These are phyloP conservation scores for Pangasianodon hypophthalmus DNA, from an alignment of 2,113 vertebrate species.

Conservation along the genomic window DNA sequence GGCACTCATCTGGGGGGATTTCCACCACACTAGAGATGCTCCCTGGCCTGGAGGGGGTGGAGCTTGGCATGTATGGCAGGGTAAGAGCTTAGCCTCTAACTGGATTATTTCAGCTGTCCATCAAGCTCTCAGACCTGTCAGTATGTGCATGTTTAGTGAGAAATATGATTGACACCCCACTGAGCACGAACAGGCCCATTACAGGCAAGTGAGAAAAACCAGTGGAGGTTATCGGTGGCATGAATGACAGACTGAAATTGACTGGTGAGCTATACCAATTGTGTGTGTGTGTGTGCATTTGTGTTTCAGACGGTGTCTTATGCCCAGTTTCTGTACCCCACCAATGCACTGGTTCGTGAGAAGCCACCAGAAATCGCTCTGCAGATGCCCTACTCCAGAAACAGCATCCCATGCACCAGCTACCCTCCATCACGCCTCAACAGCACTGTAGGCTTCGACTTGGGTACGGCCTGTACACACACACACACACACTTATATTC, in stretches of 20 bases:
- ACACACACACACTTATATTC: not conserved
- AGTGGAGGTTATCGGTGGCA: not conserved
- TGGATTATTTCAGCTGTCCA: slow-evolving; percentile 17
- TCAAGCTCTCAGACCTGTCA: slow-evolving; percentile 7
- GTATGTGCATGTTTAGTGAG: not conserved
- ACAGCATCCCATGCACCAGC: slow-evolving; percentile 72
- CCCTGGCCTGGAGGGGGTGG: slow-evolving; percentile 90
- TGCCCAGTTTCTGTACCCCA: slow-evolving; percentile 91
- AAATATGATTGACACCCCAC: not conserved
- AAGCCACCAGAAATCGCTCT: slow-evolving; percentile 74
- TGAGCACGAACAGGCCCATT: not conserved
- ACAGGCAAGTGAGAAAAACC: not conserved
- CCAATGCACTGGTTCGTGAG: slow-evolving; percentile 86
- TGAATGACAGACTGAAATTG: not conserved
- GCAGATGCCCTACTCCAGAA: slow-evolving; percentile 71
- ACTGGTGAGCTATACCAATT: not conserved
- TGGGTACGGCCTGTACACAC: slow-evolving; percentile 72
- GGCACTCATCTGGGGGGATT: slow-evolving; percentile 90
- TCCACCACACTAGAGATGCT: slow-evolving; percentile 88
- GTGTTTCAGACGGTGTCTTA: slow-evolving; percentile 89
- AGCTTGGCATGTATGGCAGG: slow-evolving; percentile 89
- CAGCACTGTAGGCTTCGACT: slow-evolving; percentile 78
- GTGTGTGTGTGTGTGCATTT: slow-evolving; percentile 12
- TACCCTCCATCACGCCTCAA: slow-evolving; percentile 78
- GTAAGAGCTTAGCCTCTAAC: slow-evolving; percentile 66